Conservation (phyloP, 2,113 vertebrate species). For the Nesospiza acunhae region DNA sequence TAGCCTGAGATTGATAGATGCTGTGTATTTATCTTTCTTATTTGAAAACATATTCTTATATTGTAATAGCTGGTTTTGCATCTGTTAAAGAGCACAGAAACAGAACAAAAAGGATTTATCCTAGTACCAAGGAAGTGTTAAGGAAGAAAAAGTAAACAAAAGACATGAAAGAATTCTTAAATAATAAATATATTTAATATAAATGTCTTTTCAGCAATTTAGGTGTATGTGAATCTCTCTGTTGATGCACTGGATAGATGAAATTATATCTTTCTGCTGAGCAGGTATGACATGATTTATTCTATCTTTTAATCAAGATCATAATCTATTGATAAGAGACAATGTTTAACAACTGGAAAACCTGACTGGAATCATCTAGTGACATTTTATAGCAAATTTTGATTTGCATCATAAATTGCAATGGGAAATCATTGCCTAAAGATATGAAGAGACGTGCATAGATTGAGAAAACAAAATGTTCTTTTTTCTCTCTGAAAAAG, state of each 20-base stretch:
- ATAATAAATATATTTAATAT: neutral
- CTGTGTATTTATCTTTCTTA: conserved; percentile 25
- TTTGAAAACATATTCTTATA: neutral
- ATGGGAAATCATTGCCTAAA: neutral
- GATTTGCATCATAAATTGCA: neutral
- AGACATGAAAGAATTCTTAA: neutral
- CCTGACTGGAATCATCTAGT: neutral
- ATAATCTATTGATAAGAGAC: neutral
- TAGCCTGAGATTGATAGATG: neutral
- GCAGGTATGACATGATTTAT: neutral
- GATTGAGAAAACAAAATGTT: neutral
- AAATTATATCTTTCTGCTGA: neutral
- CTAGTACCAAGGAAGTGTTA: neutral
- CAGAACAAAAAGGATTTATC: neutral
- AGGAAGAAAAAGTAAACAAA: neutral
- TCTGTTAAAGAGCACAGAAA: neutral
- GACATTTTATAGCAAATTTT: neutral
- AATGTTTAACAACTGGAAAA: neutral
- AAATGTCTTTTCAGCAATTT: neutral
- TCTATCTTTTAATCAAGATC: neutral
- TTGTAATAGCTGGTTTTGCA: neutral
- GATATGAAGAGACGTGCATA: neutral
- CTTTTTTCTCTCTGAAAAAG: neutral
- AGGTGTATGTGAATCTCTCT: neutral
- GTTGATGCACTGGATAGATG: neutral